Evolutionary conservation across 2,797 vertebrate genomes (phyloP), one percentile per base, ranked within the genome.

Genomic region (Pantherophis alleghaniensis): DNA sequence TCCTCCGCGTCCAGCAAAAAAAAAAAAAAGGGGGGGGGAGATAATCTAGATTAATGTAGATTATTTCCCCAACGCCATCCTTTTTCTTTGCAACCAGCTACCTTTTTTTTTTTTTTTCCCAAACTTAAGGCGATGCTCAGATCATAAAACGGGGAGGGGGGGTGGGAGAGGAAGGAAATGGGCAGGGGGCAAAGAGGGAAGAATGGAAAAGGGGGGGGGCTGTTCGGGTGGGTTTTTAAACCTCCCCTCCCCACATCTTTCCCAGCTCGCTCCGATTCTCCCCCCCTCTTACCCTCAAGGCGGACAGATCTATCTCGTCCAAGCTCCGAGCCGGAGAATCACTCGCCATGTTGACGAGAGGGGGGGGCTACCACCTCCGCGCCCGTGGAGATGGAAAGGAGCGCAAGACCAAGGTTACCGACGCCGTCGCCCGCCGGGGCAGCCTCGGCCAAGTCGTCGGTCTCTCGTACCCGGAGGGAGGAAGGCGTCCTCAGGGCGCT

Each of bases 231-330:
- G 86, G 22, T 22, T 91, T n/a, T 24, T 7, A 51, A 56, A 16
- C 16, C 7, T n/a, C 55, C 22, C 18, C 60, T 9, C 13, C n/a
- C 66, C 37, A 26, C 26, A 53, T 53, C 28, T 2, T 32, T 28
- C 60, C 14, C 88, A 13, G 7, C 1, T 14, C 22, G 20, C 16
- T 12, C 61, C 6, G 10, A 5, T 47, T 28, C 20, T 3, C 89
- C 53, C 93, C 24, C 61, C 10, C 24, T 51, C 98, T 99, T 97
- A 99, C 99, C 99, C 99, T 98, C 95, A 99, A 97, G 90, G 99
- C 99, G 95, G 99, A 99, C 96, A 99, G 99, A 97, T 99, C 99
- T 93, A 99, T 99, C 97, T 99, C 99, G 96, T 99, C 99, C 98
- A 99, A 98, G 97, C 99, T 99, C 97, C 99, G 98, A 94, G 99